Evolutionary conservation across 2,888 invertebrate species (phyloP).

Genomic region (Scrobipalpa atriplicella): DNA sequence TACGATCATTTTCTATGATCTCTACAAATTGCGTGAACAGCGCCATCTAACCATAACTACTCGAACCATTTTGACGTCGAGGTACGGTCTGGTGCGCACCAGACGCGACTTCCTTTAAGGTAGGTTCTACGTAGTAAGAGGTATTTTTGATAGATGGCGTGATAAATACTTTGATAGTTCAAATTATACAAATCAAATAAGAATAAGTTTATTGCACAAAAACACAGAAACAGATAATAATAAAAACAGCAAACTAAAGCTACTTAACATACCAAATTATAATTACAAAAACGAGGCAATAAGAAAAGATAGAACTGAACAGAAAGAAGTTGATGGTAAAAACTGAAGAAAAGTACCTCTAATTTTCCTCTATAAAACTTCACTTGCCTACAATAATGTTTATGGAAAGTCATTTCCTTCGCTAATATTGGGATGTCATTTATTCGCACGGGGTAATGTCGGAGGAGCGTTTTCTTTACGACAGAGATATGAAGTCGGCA

Average conservation of each 20-base stretch:
- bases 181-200: too few relatives aligned
- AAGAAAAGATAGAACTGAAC: too few relatives aligned
- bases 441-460: not conserved
- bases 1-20: not conserved
- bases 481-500: not conserved
- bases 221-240: too few relatives aligned
- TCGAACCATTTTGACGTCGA: not conserved
- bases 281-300: too few relatives aligned
- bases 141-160: not conserved
- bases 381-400: not conserved
- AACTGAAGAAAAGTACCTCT: not conserved
- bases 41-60: slow-evolving; percentile 4
- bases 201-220: too few relatives aligned
- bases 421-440: not conserved
- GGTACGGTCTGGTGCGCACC: not conserved
- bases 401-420: not conserved
- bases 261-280: too few relatives aligned
- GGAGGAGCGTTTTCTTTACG: slow-evolving; percentile 7
- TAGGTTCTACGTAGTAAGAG: not conserved
- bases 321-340: too few relatives aligned
- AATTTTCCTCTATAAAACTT: not conserved
- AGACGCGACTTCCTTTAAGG: not conserved
- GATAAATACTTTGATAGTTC: too few relatives aligned
- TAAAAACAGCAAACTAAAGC: too few relatives aligned
- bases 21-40: not conserved